Conservation (phyloP, 2,888 invertebrate species). For the Troides oblongomaculatus region DNA sequence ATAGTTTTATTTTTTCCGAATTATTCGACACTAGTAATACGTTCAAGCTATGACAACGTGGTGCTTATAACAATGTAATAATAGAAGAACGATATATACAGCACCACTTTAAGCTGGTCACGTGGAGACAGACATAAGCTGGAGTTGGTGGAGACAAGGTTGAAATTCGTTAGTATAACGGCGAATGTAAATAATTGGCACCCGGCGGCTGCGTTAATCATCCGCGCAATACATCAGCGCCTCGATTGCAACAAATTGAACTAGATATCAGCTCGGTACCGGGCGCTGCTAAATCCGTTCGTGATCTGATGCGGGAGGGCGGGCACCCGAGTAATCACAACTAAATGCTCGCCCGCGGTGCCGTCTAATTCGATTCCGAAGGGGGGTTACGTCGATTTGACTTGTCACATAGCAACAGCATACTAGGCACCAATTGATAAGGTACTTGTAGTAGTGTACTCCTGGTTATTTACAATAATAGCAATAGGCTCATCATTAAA, state of each 20-base stretch:
- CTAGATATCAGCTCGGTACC: background rate
- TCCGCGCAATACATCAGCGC: conserved; percentile 1
- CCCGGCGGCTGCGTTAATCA: conserved; percentile 3
- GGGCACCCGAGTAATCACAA: conserved; percentile 42
- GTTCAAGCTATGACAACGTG: background rate
- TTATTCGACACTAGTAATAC: too few relatives aligned
- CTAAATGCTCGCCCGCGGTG: background rate
- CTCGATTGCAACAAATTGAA: conserved; percentile 2
- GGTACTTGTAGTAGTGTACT: too few relatives aligned
- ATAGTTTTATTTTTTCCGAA: too few relatives aligned
- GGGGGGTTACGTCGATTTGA: too few relatives aligned
- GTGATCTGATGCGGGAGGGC: conserved; percentile 59
- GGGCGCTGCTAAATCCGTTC: conserved; percentile 40
- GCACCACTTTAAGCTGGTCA: background rate
- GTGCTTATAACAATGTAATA: background rate
- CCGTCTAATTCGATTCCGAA: background rate
- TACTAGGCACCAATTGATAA: too few relatives aligned
- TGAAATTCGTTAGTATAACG: too few relatives aligned
- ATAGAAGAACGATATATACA: background rate
- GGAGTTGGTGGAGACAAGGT: background rate
- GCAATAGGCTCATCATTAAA: too few relatives aligned
- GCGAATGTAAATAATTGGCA: conserved; percentile 24
- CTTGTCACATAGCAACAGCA: too few relatives aligned
- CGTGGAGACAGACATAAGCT: background rate
- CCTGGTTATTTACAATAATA: too few relatives aligned